Percentiles rank a stretch among this genome's conserved stretches.
Evolutionary conservation across 2,113 vertebrate genomes (phyloP).

Genomic region (Guaruba guarouba): DNA sequence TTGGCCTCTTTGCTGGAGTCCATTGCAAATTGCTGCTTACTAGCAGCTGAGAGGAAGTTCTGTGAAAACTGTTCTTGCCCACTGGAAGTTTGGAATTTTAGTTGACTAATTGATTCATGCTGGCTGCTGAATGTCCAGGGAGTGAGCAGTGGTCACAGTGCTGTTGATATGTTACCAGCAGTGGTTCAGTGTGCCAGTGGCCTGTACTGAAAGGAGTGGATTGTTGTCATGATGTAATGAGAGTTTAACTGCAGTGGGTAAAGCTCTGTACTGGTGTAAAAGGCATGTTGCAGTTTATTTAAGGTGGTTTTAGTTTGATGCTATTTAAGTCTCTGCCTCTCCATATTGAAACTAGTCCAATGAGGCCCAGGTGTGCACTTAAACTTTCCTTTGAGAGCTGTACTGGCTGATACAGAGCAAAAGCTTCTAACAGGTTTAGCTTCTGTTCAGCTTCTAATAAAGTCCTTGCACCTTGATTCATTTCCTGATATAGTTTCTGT

Average conservation of each 20-base stretch:
- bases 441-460: constrained; percentile 23
- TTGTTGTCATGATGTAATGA: background rate
- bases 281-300: background rate
- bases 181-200: background rate
- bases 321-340: constrained; percentile 24
- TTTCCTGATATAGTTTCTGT: background rate
- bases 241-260: background rate
- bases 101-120: rapidly evolving
- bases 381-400: constrained; percentile 46
- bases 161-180: background rate
- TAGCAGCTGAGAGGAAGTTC: background rate
- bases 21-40: background rate
- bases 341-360: background rate
- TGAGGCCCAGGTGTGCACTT: constrained; percentile 15
- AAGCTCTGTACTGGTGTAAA: background rate
- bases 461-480: constrained; percentile 16
- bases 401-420: constrained; percentile 1
- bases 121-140: background rate
- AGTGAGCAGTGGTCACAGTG: background rate
- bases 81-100: background rate
- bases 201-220: background rate
- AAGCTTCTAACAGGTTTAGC: background rate
- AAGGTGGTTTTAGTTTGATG: background rate
- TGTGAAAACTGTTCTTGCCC: background rate
- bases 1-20: background rate